Evolutionary conservation across 2,888 invertebrate species (phyloP).

Genomic region (Priapulus caudatus): DNA sequence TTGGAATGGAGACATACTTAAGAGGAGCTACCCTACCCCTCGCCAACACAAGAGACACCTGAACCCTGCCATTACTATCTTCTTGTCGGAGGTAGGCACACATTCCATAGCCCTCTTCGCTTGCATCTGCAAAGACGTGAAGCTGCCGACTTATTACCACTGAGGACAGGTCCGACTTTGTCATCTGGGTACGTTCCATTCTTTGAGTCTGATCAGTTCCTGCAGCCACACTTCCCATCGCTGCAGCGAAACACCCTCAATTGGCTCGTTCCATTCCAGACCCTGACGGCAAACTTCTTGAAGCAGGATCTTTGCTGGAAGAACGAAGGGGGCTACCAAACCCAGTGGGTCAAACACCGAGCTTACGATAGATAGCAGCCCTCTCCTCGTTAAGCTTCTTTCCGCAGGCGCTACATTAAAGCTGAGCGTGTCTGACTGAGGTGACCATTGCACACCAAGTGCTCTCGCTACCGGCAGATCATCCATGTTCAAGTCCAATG

Average conservation of each 20-base stretch:
- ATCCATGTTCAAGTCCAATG: too few relatives aligned
- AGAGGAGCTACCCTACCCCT: not conserved
- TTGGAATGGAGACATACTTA: not conserved
- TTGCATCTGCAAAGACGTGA: not conserved
- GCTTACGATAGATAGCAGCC: constrained; percentile 18
- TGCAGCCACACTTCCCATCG: constrained; percentile 19
- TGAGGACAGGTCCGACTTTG: too few relatives aligned
- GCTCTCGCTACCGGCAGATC: constrained; percentile 8
- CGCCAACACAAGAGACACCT: not conserved
- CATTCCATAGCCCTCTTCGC: not conserved
- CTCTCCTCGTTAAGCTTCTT: constrained; percentile 20
- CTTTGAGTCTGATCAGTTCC: constrained; percentile 14
- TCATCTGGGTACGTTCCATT: constrained; percentile 16
- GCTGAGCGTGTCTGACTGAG: constrained; percentile 14
- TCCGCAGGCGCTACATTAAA: constrained; percentile 16
- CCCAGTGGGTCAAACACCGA: constrained; percentile 21
- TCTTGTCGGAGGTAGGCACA: not conserved
- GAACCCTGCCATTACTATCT: not conserved
- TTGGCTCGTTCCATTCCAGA: constrained; percentile 19
- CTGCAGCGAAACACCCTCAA: constrained; percentile 5
- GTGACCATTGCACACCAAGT: constrained; percentile 19
- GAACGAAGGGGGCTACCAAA: constrained; percentile 16
- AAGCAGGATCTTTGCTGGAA: constrained; percentile 17
- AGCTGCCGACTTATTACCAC: too few relatives aligned
- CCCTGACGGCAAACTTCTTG: constrained; percentile 17